Base-by-base conservation (phyloP, 2,797 vertebrate species). In the Mycteria americana region DNA sequence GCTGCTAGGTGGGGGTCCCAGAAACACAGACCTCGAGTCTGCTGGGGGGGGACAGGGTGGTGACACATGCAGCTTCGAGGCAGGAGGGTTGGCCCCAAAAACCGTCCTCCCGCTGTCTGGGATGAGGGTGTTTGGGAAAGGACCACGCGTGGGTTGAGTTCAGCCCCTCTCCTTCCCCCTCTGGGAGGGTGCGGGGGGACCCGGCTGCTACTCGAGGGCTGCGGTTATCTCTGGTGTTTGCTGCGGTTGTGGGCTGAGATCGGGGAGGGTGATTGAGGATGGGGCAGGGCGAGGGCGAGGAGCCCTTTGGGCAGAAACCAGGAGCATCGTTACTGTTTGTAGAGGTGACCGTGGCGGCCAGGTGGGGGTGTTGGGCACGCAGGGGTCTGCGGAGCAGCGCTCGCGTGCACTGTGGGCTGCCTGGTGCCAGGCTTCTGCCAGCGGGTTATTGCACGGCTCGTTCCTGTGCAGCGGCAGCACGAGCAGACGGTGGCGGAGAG, bases 361-460 rank as follows among this genome's bases (percentile, higher is more conserved):
- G 21, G n/a, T 21, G 35, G 67, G 51, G 33, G 9, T 2, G 3
- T 0, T 11, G 57, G 64, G 28, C 17, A 5, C 1, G 8, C 0
- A 8, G n/a, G 31, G 43, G 19, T 21, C 65, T 11, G 50, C 6
- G 3, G 51, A 43, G 64, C 46, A 1, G 18, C 3, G 7, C 53
- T 39, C 18, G 2, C 1, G 7, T 35, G 46, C 6, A 3, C 35
- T 2, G 4, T 12, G 65, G 53, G 8, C 48, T 46, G 31, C 45
- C n/a, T 2, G 35, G 19, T n/a, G 30, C 51, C 5, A 6, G 1
- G 13, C 13, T 18, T 16, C 56, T 14, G 45, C 37, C 28, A 4
- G 37, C 1, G 3, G 67, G 28, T 33, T n/a, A 6, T 46, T 9
- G 50, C 5, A 2, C 10, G 13, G 51, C 64, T 37, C 2, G 0